A percentile compares a stretch with the other conserved stretches of the same genome.
Evolutionary conservation across 2,113 vertebrate species (phyloP).

Genomic region (Poeciliopsis turrubarensis): DNA sequence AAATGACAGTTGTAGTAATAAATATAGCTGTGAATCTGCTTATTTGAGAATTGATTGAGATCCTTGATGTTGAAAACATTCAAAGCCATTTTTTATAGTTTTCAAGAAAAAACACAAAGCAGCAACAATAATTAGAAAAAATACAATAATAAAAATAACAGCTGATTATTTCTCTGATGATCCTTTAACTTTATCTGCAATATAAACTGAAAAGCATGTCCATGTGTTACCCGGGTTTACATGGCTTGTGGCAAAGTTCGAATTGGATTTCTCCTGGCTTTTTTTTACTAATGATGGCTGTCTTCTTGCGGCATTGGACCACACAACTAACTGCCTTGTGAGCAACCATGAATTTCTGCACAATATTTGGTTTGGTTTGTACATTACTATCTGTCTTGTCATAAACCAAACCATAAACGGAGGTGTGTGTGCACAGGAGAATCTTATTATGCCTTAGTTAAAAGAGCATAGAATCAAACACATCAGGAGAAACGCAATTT

Average conservation of each 20-base stretch:
- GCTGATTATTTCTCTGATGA: neutral
- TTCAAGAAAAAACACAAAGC: neutral
- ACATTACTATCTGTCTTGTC: neutral
- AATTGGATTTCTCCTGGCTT: too few relatives aligned
- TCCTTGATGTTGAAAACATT: too few relatives aligned
- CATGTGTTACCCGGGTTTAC: neutral
- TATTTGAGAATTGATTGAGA: too few relatives aligned
- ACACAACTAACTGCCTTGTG: neutral
- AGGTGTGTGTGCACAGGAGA: neutral
- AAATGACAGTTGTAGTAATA: too few relatives aligned
- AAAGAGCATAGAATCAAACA: slow-evolving; percentile 2
- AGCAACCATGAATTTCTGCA: neutral
- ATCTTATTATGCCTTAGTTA: neutral
- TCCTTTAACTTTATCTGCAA: neutral
- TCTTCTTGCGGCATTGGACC: too few relatives aligned
- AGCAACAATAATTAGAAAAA: neutral
- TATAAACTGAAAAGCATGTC: neutral
- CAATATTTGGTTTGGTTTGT: neutral
- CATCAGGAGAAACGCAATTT: neutral
- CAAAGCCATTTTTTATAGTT: neutral
- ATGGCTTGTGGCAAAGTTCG: neutral
- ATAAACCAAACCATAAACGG: neutral
- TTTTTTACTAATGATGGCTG: too few relatives aligned
- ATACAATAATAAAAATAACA: neutral
- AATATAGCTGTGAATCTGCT: too few relatives aligned